Percentiles rank a stretch among this genome's conserved stretches.
Conservation (phyloP, 1,140 invertebrate genomes). For the Cotesia chilonis region DNA sequence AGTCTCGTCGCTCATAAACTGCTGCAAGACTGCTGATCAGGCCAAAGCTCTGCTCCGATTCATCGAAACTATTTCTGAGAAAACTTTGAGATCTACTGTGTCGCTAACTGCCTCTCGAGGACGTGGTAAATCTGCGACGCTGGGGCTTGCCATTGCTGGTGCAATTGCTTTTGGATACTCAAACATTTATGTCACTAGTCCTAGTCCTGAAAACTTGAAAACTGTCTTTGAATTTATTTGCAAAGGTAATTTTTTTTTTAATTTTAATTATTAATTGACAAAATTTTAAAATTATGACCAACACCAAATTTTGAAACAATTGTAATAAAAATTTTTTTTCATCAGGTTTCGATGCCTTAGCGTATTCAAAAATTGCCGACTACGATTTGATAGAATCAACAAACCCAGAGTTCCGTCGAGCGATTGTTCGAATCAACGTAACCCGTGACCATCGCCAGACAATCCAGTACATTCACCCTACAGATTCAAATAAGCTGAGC, state of each 20-base stretch:
- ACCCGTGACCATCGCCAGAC: conserved; percentile 94
- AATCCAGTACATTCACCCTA: conserved; percentile 96
- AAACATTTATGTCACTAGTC: conserved; percentile 98
- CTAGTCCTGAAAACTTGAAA: conserved; percentile 97
- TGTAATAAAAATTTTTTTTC: conserved; percentile 2
- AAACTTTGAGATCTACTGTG: conserved; percentile 87
- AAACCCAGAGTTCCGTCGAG: conserved; percentile 97
- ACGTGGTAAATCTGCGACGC: conserved; percentile 96
- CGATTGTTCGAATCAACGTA: conserved; percentile 92
- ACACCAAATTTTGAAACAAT: neutral
- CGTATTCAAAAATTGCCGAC: conserved; percentile 96
- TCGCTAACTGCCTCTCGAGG: conserved; percentile 96
- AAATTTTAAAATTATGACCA: neutral
- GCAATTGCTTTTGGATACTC: conserved; percentile 91
- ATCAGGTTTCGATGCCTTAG: conserved; percentile 88
- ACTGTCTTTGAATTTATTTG: conserved; percentile 98
- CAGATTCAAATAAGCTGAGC: conserved; percentile 86
- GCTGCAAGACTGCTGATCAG: conserved; percentile 95
- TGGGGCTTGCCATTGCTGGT: conserved; percentile 92
- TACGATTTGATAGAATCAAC: conserved; percentile 96
- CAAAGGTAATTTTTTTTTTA: conserved; percentile 70
- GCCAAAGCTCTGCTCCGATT: conserved; percentile 92
- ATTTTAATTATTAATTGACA: neutral
- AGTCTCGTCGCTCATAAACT: conserved; percentile 86
- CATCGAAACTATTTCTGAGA: conserved; percentile 95